These are phyloP conservation scores for Rhimphoctona megacephalus DNA, from an alignment of 2,888 invertebrate species.

Conservation along the genomic window DNA sequence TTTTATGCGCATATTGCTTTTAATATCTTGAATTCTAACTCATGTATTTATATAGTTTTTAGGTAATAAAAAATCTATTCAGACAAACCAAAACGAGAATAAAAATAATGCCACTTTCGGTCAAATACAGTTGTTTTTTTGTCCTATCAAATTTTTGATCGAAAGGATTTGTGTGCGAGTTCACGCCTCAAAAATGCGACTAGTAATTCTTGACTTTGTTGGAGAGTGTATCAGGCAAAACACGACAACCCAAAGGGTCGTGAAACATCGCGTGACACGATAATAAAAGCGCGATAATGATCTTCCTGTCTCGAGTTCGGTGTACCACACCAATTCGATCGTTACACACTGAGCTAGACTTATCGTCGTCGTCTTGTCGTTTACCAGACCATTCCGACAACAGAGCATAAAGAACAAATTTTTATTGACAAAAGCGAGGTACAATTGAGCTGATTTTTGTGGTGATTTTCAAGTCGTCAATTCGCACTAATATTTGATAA, in stretches of 20 bases:
- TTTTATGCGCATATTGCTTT: no score
- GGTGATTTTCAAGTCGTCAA: not conserved
- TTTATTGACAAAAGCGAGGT: not conserved
- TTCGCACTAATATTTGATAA: not conserved
- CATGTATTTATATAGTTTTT: not conserved
- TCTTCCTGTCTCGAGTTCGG: conserved; percentile 40
- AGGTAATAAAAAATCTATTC: not conserved
- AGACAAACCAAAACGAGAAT: not conserved
- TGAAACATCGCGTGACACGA: conserved; percentile 48
- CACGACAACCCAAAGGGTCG: conserved; percentile 10
- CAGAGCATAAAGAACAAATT: not conserved
- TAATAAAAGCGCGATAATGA: conserved; percentile 57
- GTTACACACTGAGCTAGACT: conserved; percentile 36
- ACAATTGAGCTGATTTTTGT: not conserved
- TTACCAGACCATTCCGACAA: not conserved
- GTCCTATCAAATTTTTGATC: not conserved
- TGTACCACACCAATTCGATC: conserved; percentile 47
- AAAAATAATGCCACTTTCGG: not conserved
- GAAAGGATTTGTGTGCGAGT: conserved; percentile 45
- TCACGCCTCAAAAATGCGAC: conserved; percentile 18
- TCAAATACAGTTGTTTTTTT: not conserved
- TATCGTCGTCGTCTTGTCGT: conserved; percentile 45
- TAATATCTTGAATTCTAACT: not conserved
- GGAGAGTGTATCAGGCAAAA: conserved; percentile 18
- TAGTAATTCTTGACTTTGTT: not conserved